Evolutionary conservation across 2,888 invertebrate species (phyloP).

Genomic region (Escarpia spicata): DNA sequence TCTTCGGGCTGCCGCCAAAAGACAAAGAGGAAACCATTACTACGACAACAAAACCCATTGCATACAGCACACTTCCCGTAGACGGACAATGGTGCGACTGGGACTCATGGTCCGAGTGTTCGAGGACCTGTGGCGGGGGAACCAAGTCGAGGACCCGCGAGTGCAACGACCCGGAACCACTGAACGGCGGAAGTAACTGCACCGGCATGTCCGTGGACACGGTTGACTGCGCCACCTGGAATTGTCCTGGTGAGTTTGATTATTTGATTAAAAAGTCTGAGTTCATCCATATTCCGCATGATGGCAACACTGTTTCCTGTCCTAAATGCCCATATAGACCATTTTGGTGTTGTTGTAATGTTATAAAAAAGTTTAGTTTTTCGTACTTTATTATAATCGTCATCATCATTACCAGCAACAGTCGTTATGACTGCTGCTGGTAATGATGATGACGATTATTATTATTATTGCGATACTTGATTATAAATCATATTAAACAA

Average conservation of each 20-base stretch:
- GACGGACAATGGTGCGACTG: constrained; percentile 23
- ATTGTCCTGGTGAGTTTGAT: not conserved
- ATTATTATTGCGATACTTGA: too few relatives aligned
- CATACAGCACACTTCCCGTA: not conserved
- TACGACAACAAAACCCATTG: not conserved
- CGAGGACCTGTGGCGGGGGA: constrained; percentile 25
- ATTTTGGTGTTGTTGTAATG: not conserved
- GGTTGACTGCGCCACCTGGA: not conserved
- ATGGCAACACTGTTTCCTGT: not conserved
- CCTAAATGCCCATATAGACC: not conserved
- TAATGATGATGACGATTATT: too few relatives aligned
- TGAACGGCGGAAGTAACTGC: not conserved
- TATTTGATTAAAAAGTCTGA: not conserved
- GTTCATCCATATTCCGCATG: not conserved
- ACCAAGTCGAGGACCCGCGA: constrained; percentile 17
- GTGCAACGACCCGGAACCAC: constrained; percentile 17
- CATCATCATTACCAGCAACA: too few relatives aligned
- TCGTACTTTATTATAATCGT: too few relatives aligned
- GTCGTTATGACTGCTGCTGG: too few relatives aligned
- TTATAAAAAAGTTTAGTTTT: too few relatives aligned
- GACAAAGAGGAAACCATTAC: too few relatives aligned
- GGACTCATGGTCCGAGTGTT: constrained; percentile 18
- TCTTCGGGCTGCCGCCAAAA: too few relatives aligned
- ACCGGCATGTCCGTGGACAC: not conserved
- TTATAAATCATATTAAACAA: too few relatives aligned